These are phyloP conservation scores for Quadroppia sp. DNA, from an alignment of 2,888 invertebrate genomes.

Conservation along the genomic window DNA sequence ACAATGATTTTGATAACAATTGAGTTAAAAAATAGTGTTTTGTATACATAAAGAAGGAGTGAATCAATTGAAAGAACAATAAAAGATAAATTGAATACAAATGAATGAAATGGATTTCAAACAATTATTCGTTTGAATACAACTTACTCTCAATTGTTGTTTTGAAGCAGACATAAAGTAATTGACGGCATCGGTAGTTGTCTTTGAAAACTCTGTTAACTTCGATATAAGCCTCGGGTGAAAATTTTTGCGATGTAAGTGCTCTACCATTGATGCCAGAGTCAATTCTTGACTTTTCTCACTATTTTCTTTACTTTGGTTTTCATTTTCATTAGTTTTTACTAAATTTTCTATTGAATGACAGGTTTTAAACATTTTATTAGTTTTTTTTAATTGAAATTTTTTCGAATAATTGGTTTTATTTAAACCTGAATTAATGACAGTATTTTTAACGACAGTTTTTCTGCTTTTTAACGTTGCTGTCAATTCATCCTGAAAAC, in stretches of 20 bases:
- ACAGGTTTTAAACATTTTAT: neutral
- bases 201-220: neutral
- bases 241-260: constrained; percentile 28
- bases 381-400: neutral
- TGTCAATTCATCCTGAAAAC: constrained; percentile 24
- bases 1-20: too few relatives aligned
- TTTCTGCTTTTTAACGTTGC: constrained; percentile 17
- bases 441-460: neutral
- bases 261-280: neutral
- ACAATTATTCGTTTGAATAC: neutral
- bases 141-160: constrained; percentile 21
- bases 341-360: neutral
- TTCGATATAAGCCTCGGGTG: constrained; percentile 23
- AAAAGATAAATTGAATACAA: neutral
- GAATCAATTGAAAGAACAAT: neutral
- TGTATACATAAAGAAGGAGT: too few relatives aligned
- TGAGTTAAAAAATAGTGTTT: too few relatives aligned
- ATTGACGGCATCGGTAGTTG: neutral
- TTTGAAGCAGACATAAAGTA: constrained; percentile 6
- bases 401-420: neutral
- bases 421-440: constrained; percentile 12
- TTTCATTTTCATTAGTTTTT: neutral
- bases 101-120: neutral
- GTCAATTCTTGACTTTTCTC: neutral
- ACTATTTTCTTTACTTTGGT: neutral